Base-by-base conservation (phyloP, 1,140 invertebrate species). In the Centruroides vittatus region DNA sequence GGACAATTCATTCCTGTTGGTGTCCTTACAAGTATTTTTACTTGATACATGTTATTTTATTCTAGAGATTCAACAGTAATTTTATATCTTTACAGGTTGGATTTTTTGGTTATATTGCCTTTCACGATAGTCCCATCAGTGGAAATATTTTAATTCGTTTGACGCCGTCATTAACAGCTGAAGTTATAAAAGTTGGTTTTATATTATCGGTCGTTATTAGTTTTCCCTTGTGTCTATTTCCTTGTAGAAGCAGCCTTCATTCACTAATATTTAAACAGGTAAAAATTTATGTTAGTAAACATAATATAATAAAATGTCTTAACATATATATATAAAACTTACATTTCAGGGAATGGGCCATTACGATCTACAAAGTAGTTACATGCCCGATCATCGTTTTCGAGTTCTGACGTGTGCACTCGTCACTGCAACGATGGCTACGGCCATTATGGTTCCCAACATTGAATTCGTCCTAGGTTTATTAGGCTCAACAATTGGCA, bases 221-320 rank as follows among this genome's bases (percentile, higher is more conserved):
- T 73, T 96, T 98, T 78, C 95, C 94, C 10, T 78, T 98, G 58
- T 89, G 96, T 59, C 89, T 98, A 72, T 98, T 96, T 76, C 94
- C 95, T 9, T 97, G 93, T 73, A 76, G 95, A 62, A 88, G 88
- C 6, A 94, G 91, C 74, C 76, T 98, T 4, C 88, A 94, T 76
- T 98, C 93, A 0, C 80, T 98, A 55, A 72, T 97, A 1, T 95
- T 88, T 73, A 65, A 65, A 23, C 64, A 62, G 57, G 64, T 65
- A 50, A 57, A 41, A 13, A 34, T 55, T 58, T 59, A 35, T 12
- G 10, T 53, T n/a, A 13, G 35, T 54, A 23, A 23, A 23, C 23
- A 23, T 23, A 23, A 23, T 23, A 23, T 46, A 50, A 34, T 13
- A 13, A 10, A 3, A 59, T 34, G 48, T 60, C 23, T 35, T 13